phyloP scores from a whole-genome alignment of 1,140 invertebrate genomes.

The Drosophila punjabiensis region DNA sequence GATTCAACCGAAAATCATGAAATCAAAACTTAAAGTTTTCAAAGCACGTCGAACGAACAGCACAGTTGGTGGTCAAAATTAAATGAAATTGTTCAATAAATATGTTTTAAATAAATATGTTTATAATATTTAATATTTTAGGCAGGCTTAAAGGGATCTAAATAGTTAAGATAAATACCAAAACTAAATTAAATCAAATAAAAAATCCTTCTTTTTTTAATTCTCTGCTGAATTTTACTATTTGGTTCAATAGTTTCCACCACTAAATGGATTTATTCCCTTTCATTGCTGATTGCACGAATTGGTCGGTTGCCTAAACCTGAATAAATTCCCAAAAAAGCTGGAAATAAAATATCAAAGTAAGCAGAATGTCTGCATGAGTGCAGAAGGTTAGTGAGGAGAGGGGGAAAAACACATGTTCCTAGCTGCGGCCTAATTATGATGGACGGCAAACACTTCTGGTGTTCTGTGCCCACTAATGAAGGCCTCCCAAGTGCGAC shows the following conservation, averaged over 20 bases:
- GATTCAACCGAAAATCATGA: conserved; percentile 13
- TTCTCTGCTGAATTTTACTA: neutral
- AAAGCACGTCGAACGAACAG: conserved; percentile 1
- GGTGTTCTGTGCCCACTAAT: conserved; percentile 69
- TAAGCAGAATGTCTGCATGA: conserved; percentile 36
- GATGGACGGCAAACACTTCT: conserved; percentile 76
- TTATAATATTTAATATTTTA: no score
- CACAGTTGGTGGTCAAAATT: neutral
- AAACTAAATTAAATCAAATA: neutral
- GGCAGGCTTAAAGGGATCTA: neutral
- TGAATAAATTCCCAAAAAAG: neutral
- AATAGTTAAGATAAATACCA: neutral
- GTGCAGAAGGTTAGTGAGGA: neutral
- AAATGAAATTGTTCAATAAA: neutral
- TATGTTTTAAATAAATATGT: neutral
- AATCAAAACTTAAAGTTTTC: conserved; percentile 19
- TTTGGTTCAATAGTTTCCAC: neutral
- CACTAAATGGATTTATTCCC: neutral
- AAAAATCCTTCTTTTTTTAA: neutral
- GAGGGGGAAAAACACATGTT: conserved; percentile 28
- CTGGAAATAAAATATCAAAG: conserved; percentile 8
- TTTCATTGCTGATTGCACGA: conserved; percentile 3
- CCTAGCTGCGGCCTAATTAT: conserved; percentile 56
- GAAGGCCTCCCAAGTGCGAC: conserved; percentile 72
- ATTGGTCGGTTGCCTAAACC: neutral